Base-by-base conservation (phyloP, 2,888 invertebrate genomes). In the Boloria euphrosyne region DNA sequence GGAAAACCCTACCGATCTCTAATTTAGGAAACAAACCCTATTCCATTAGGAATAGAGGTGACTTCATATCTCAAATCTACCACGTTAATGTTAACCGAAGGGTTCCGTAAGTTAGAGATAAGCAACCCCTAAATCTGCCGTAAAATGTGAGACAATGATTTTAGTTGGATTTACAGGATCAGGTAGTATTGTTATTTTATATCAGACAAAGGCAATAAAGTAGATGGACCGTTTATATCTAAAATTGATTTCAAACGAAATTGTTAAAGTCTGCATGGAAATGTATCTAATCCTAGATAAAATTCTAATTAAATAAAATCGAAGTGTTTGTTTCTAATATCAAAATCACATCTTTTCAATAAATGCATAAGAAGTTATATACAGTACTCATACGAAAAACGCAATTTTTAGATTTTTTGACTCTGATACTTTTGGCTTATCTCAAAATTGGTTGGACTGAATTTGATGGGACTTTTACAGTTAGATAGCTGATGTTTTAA, bases 1-100 rank as follows among this genome's bases (percentile, higher is more conserved):
- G 31, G 31, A 31, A 38, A 44, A 22, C 44, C n/a, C 22, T 46
- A 22, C 18, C 55, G 22, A 22, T 13, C 22, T 22, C 16, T 57
- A 46, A 46, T 46, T 27, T 46, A 46, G 63, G 16, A 13, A 38
- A 50, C 27, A 47, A 46, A 51, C 49, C 53, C 59, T 65, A 67
- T 27, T 10, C 0, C 7, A 3, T n/a, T 46, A 3, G 27, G 13
- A 17, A 51, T 67, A 69, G 59, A 54, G 67, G 46, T 51, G 17
- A 47, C 7, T 10, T 10, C 49, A 22, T 59, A 62, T 49, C 38
- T 62, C 13, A 7, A 22, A 70, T 70, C 68, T 63, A 61, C 68
- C 70, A 65, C 31, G 62, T 70, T 70, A 70, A 70, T 67, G 62
- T 66, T 67, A 59, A 59, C 44, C 52, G 70, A 65, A 70, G 70